These are phyloP conservation scores for Trachymyrmex cornetzi DNA, from an alignment of 1,140 invertebrate species.

Conservation along the genomic window DNA sequence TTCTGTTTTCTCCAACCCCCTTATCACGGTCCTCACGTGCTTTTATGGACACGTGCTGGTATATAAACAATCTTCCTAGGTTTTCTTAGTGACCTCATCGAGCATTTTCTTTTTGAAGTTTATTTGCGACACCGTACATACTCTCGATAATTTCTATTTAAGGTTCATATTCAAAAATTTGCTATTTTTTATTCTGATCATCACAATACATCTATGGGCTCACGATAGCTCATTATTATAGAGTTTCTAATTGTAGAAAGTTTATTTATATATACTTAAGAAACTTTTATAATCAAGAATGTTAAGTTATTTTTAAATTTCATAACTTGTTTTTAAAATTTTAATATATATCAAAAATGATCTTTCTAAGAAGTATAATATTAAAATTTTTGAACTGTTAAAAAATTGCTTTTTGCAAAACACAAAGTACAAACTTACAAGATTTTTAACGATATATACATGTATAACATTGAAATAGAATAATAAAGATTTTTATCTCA, in stretches of 20 bases:
- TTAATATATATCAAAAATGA: background rate
- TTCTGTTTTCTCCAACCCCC: slow-evolving; percentile 39
- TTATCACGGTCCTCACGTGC: background rate
- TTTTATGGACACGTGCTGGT: slow-evolving; percentile 70
- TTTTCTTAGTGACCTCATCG: slow-evolving; percentile 58
- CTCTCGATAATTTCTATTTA: background rate
- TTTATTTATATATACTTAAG: background rate
- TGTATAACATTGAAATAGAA: background rate
- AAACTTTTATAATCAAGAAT: background rate
- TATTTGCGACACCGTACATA: slow-evolving; percentile 29
- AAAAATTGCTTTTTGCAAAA: too few relatives aligned
- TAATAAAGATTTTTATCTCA: too few relatives aligned
- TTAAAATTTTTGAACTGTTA: background rate
- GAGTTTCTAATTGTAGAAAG: background rate
- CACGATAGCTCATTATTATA: background rate
- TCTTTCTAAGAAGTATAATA: background rate
- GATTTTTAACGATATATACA: too few relatives aligned
- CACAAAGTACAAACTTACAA: too few relatives aligned
- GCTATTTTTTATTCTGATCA: background rate
- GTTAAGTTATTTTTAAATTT: background rate
- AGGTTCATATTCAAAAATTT: background rate
- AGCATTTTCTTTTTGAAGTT: slow-evolving; percentile 28
- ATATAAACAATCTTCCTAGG: slow-evolving; percentile 75
- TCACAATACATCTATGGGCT: background rate
- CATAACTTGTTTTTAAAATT: too few relatives aligned